Evolutionary conservation across 2,797 vertebrate genomes (phyloP).

Genomic region (Lutjanus argentimaculatus): DNA sequence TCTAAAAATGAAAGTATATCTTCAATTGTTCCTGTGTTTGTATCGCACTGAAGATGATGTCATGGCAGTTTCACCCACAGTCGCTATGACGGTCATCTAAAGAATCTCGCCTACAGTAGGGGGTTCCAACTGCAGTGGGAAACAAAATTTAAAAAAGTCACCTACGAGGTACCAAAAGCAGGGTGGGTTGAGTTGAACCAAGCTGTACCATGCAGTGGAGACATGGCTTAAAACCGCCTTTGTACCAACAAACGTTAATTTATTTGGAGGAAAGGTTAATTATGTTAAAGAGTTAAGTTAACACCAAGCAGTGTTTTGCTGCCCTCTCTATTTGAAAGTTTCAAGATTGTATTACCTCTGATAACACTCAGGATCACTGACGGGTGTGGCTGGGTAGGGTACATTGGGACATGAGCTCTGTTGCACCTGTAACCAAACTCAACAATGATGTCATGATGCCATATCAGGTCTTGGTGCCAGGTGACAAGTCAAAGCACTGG

Average conservation of each 20-base stretch:
- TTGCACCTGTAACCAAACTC: constrained; percentile 12
- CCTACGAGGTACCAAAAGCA: too few species aligned
- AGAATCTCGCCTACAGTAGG: too few species aligned
- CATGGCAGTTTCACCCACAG: too few species aligned
- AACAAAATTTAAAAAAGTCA: too few species aligned
- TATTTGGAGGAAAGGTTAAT: constrained; percentile 4
- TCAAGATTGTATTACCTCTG: neutral
- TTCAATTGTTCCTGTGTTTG: too few species aligned
- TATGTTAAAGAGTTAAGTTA: constrained; percentile 9
- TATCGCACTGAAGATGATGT: too few species aligned
- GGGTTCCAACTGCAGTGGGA: too few species aligned
- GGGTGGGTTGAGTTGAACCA: too few species aligned
- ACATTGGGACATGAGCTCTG: neutral
- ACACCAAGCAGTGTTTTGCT: neutral
- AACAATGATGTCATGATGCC: neutral
- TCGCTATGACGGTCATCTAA: too few species aligned
- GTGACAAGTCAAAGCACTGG: neutral
- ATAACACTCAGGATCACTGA: neutral
- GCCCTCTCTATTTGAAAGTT: neutral
- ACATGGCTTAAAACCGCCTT: neutral
- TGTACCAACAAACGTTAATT: neutral
- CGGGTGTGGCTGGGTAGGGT: neutral
- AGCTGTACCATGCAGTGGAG: too few species aligned
- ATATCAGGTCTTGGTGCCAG: neutral
- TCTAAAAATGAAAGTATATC: too few species aligned